phyloP scores from a whole-genome alignment of 2,888 invertebrate species.

The Coleophora deauratella region DNA sequence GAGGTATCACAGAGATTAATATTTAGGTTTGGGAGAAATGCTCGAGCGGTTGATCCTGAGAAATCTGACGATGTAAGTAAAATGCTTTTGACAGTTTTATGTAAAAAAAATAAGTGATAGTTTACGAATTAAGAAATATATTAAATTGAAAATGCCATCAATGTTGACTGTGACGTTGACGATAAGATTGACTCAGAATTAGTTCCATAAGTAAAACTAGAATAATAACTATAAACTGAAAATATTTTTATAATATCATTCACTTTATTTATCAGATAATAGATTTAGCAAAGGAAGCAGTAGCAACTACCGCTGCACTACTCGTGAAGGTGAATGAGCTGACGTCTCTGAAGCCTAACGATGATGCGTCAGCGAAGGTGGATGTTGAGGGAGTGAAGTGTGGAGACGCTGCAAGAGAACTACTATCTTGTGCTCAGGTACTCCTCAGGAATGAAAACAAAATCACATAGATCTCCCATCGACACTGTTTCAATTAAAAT shows the following conservation, averaged over 20 bases:
- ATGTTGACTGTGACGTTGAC: too few relatives aligned
- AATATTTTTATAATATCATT: neutral
- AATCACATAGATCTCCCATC: too few relatives aligned
- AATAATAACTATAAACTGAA: too few relatives aligned
- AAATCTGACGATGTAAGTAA: conserved; percentile 32
- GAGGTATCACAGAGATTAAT: conserved; percentile 38
- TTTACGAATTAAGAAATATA: too few relatives aligned
- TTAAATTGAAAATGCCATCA: too few relatives aligned
- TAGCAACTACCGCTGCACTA: conserved; percentile 29
- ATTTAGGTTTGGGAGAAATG: conserved; percentile 33
- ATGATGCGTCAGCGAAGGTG: conserved; percentile 20
- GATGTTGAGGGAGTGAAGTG: conserved; percentile 28
- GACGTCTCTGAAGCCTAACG: conserved; percentile 15
- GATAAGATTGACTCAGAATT: too few relatives aligned
- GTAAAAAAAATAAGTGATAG: too few relatives aligned
- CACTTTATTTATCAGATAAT: conserved; percentile 25
- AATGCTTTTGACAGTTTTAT: too few relatives aligned
- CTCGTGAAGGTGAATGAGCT: conserved; percentile 28
- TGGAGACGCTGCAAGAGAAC: conserved; percentile 32
- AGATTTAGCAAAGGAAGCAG: conserved; percentile 34
- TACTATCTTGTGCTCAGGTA: conserved; percentile 43
- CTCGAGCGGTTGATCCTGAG: conserved; percentile 20
- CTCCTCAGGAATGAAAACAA: too few relatives aligned
- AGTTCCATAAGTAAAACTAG: too few relatives aligned
- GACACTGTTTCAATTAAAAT: too few relatives aligned